These are phyloP conservation scores for Quadroppia sp. DNA, from an alignment of 2,888 invertebrate species.

Conservation along the genomic window DNA sequence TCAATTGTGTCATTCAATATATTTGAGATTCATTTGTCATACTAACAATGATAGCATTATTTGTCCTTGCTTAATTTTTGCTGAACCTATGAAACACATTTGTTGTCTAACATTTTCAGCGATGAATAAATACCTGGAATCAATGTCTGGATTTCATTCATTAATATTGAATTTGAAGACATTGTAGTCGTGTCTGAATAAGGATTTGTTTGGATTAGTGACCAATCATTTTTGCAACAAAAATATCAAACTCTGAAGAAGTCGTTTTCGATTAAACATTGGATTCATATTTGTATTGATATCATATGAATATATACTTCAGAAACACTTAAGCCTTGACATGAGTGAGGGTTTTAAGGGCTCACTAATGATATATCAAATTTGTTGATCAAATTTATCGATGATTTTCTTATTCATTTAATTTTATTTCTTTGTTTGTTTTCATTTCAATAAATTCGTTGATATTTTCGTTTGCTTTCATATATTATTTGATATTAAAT, in stretches of 20 bases:
- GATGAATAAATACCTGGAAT: too few species aligned
- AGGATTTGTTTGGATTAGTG: conserved; percentile 4
- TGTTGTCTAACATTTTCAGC: too few species aligned
- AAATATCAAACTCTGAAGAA: neutral
- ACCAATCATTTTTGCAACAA: neutral
- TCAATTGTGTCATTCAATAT: too few species aligned
- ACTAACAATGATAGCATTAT: too few species aligned
- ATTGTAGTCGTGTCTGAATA: neutral
- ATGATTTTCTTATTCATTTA: neutral
- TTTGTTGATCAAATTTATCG: neutral
- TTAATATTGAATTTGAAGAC: neutral
- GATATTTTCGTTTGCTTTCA: too few species aligned
- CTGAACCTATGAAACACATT: too few species aligned
- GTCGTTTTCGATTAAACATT: neutral
- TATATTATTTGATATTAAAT: too few species aligned
- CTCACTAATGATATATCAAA: neutral
- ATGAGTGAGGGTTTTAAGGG: neutral
- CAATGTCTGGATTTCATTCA: neutral
- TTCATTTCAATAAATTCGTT: too few species aligned
- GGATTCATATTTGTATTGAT: neutral
- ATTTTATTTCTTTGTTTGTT: neutral
- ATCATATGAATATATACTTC: neutral
- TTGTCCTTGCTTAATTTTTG: too few species aligned
- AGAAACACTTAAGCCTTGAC: neutral
- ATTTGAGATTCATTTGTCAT: too few species aligned